Evolutionary conservation across 2,888 invertebrate genomes (phyloP), one percentile per base, ranked within the genome.

Genomic region (Xiphydria camelus): DNA sequence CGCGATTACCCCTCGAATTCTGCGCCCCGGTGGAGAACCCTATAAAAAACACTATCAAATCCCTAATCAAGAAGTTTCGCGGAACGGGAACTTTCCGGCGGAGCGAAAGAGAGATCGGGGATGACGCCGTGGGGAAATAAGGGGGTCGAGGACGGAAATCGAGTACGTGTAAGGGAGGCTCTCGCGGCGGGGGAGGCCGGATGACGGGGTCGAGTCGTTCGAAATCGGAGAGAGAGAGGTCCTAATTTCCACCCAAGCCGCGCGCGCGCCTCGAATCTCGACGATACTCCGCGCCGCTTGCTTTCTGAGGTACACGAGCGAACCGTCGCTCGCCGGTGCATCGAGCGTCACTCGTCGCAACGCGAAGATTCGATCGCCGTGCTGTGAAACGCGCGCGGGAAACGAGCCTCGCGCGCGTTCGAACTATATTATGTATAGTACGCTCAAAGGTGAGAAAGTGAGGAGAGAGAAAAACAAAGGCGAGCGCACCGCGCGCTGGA

Each of bases 61-160:
- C 58, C 55, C 56, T 66, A 64, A 68, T 68, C 68, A 62, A 55
- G 56, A 66, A 67, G 59, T 67, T 61, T 49, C 53, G 42, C 38
- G 50, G 58, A 57, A 51, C 50, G 51, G 53, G 49, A 57, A 62
- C 50, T 56, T 58, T 51, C 36, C 34, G 31, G 38, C 33, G 42
- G 35, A 26, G 51, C 43, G 33, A 37, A 46, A 42, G 48, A 34
- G 22, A 25, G 47, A 50, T 47, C 46, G 49, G 41, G 41, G 50
- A 19, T 32, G 37, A 47, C 46, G 41, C 46, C 48, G 45, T 43
- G 41, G 22, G 43, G 41, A 34, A 9, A 23, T 14, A 17, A 36
- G n/a, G 10, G 21, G 15, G 3, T 14, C 26, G 26, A 12, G 26
- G 26, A 26, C 38, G 47, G 34, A 51, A 54, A 56, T 61, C 47